Conservation (phyloP, 92 coral and sea anemone genomes). For the Palythoa grandis region DNA sequence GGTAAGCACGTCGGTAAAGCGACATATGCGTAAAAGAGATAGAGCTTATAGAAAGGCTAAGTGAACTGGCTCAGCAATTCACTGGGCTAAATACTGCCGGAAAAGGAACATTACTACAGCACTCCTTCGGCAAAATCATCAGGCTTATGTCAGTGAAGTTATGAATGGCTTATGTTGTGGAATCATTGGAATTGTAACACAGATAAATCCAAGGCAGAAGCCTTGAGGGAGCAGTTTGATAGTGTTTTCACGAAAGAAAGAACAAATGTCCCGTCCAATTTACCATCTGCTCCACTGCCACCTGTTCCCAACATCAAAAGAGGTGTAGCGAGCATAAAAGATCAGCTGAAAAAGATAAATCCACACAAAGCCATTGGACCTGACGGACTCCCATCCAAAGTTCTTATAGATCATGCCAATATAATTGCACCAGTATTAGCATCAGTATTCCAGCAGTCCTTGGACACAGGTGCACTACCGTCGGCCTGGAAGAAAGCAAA, state of each 20-base stretch:
- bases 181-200: not conserved
- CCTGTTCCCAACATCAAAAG: not conserved
- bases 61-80: not conserved
- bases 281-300: not conserved
- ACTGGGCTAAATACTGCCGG: constrained; percentile 11
- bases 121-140: too few relatives aligned
- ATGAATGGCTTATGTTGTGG: too few relatives aligned
- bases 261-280: not conserved
- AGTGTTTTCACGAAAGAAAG: not conserved
- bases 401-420: not conserved
- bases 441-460: not conserved
- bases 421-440: not conserved
- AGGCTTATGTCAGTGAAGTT: too few relatives aligned
- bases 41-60: not conserved
- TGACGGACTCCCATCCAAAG: not conserved
- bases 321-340: not conserved
- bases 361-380: not conserved
- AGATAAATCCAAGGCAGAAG: constrained; percentile 7
- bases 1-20: not conserved
- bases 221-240: not conserved
- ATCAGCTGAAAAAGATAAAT: not conserved
- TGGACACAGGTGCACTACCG: constrained; percentile 1
- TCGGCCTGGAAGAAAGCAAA: not conserved
- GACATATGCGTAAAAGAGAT: constrained; percentile 1
- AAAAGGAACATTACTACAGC: too few relatives aligned